Percentiles rank a stretch among this genome's conserved stretches.
These are phyloP conservation scores for Rhincodon typus DNA, from an alignment of 2,797 vertebrate species.

Conservation along the genomic window DNA sequence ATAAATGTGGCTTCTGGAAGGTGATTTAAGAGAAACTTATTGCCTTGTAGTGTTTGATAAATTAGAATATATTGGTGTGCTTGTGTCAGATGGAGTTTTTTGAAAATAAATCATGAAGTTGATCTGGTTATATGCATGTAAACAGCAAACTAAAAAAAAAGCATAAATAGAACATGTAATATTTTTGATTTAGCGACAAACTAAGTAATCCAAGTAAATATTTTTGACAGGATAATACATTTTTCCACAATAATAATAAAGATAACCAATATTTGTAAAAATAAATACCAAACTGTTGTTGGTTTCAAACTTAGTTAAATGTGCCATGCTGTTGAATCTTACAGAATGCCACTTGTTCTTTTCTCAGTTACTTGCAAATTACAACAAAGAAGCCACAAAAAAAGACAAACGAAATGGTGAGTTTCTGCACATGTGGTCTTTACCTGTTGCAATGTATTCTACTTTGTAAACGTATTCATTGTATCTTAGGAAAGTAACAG, in stretches of 20 bases:
- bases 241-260: not conserved
- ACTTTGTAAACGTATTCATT: not conserved
- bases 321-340: not conserved
- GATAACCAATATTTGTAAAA: not conserved
- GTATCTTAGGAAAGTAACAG: not conserved
- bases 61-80: not conserved
- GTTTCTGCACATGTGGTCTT: conserved; percentile 41
- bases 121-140: not conserved
- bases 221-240: not conserved
- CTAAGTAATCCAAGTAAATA: not conserved
- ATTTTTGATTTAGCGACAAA: no score
- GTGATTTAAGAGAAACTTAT: not conserved
- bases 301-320: not conserved
- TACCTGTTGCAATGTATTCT: not conserved
- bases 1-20: not conserved
- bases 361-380: conserved; percentile 60
- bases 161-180: not conserved
- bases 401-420: conserved; percentile 58
- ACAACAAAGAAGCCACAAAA: conserved; percentile 56
- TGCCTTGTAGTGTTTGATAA: not conserved
- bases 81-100: not conserved
- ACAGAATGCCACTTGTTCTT: conserved; percentile 39
- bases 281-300: not conserved
- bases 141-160: not conserved
- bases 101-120: not conserved